Evolutionary conservation across 1,140 invertebrate genomes (phyloP).

Genomic region (Dendroctonus ponderosae): DNA sequence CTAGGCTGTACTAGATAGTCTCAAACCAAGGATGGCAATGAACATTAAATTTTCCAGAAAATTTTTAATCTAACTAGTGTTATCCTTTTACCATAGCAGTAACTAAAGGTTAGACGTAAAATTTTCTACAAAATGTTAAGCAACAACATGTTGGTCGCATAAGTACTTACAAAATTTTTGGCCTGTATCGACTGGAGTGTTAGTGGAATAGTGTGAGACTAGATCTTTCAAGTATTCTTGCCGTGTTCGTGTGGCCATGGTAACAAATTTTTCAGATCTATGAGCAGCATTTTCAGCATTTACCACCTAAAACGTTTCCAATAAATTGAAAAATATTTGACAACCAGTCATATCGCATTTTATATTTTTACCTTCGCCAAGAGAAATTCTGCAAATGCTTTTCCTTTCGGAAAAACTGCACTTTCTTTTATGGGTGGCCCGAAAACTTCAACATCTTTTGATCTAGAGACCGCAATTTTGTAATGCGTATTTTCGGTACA

Average conservation of each 20-base stretch:
- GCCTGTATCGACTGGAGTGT: constrained; percentile 77
- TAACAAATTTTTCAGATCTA: constrained; percentile 93
- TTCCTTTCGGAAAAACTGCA: constrained; percentile 82
- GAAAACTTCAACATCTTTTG: constrained; percentile 94
- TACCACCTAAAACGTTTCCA: constrained; percentile 61
- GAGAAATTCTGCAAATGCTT: constrained; percentile 89
- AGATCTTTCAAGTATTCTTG: constrained; percentile 95
- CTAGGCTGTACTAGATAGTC: constrained; percentile 1
- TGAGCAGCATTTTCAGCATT: constrained; percentile 98
- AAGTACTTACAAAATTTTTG: constrained; percentile 85
- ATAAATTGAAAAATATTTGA: too few species aligned
- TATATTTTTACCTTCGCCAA: constrained; percentile 69
- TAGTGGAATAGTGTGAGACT: constrained; percentile 80
- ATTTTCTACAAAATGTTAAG: constrained; percentile 4
- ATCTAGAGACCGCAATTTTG: constrained; percentile 88
- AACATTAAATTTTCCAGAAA: neutral
- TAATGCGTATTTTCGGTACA: constrained; percentile 89
- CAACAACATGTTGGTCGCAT: neutral
- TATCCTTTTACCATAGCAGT: neutral
- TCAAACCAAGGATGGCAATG: neutral
- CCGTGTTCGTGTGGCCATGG: constrained; percentile 93
- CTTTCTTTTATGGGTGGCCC: constrained; percentile 87
- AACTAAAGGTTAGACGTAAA: constrained; percentile 3
- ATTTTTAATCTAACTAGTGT: too few species aligned
- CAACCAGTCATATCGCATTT: neutral